A percentile compares a stretch with the other conserved stretches of the same genome.
phyloP scores from a whole-genome alignment of 37 sponge, comb jelly and placozoan genomes.

The Cladorhizidae sp. region DNA sequence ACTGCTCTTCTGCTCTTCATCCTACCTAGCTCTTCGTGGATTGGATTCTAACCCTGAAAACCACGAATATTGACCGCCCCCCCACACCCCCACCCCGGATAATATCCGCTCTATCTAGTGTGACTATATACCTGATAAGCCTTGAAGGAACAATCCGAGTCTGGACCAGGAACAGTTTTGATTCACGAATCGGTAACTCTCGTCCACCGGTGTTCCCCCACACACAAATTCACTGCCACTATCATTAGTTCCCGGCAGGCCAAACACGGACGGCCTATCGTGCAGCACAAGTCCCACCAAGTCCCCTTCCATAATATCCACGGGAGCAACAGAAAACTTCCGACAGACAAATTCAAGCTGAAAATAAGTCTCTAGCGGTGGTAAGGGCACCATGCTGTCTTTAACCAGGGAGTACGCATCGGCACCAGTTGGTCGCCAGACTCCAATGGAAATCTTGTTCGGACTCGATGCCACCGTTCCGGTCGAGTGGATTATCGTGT shows the following conservation, averaged over 20 bases:
- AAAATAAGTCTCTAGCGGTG: not conserved
- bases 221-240: conserved; percentile 16
- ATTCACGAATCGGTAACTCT: conserved; percentile 44
- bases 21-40: no score
- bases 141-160: no score
- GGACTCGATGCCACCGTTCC: no score
- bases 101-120: no score
- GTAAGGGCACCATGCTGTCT: not conserved
- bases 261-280: not conserved
- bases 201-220: conserved; percentile 58
- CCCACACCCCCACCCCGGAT: no score
- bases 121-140: no score
- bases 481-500: not conserved
- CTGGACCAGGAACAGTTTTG: no score
- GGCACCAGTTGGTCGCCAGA: conserved; percentile 2
- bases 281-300: conserved; percentile 1
- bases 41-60: no score
- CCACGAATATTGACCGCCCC: no score
- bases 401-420: not conserved
- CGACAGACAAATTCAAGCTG: conserved; percentile 2
- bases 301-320: not conserved
- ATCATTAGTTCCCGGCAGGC: not conserved
- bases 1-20: no score
- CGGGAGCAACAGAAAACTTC: not conserved
- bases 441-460: not conserved